Evolutionary conservation across 2,888 invertebrate species (phyloP).

Genomic region (Chrysomela aeneicollis): DNA sequence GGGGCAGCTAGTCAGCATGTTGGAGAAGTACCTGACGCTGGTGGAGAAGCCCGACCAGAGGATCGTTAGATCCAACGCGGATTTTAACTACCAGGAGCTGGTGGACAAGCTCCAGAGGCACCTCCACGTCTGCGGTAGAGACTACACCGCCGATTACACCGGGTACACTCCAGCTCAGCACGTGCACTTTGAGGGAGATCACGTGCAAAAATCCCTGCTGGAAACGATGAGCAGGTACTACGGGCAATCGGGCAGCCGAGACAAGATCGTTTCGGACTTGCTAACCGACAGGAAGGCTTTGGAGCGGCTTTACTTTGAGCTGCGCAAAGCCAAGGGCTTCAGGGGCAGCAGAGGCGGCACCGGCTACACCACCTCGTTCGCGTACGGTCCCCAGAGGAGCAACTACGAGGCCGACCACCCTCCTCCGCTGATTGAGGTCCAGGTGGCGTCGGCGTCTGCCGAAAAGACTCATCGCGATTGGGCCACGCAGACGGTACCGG

Average conservation of each 20-base stretch:
- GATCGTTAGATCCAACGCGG: constrained; percentile 35
- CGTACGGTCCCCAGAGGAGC: constrained; percentile 38
- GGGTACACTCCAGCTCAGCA: constrained; percentile 34
- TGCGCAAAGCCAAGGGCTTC: constrained; percentile 72
- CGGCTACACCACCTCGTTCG: constrained; percentile 43
- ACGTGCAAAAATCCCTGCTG: constrained; percentile 67
- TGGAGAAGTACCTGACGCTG: constrained; percentile 72
- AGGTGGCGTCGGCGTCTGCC: constrained; percentile 65
- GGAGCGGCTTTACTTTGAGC: constrained; percentile 76
- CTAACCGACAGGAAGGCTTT: constrained; percentile 77
- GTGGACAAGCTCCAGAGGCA: constrained; percentile 71
- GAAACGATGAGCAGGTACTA: constrained; percentile 76
- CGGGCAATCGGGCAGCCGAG: constrained; percentile 70
- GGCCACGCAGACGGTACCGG: constrained; percentile 70
- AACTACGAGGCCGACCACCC: constrained; percentile 55
- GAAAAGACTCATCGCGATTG: constrained; percentile 61
- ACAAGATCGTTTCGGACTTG: constrained; percentile 76
- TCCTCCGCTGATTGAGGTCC: constrained; percentile 75
- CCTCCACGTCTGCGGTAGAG: constrained; percentile 54
- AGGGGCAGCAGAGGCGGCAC: constrained; percentile 57
- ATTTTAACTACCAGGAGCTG: constrained; percentile 70
- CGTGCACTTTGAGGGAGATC: constrained; percentile 62
- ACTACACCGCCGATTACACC: constrained; percentile 21
- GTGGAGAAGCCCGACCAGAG: constrained; percentile 53
- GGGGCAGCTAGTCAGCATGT: constrained; percentile 68